These are phyloP conservation scores for Enteromius trimaculatus DNA, from an alignment of 2,797 vertebrate species.

Conservation along the genomic window DNA sequence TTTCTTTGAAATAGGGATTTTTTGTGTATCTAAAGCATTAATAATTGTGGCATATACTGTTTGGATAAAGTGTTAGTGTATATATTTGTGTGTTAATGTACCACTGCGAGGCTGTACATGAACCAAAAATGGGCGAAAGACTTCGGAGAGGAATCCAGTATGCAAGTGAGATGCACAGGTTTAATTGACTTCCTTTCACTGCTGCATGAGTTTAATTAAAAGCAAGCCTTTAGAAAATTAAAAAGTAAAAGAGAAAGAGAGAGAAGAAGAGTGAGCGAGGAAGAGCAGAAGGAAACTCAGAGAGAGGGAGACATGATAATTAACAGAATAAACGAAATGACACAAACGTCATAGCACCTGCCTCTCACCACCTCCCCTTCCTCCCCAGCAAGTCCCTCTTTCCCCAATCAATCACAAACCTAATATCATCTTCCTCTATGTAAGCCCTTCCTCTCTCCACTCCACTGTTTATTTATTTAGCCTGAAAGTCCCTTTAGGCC, in stretches of 20 bases:
- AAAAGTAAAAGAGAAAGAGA: slow-evolving; percentile 67
- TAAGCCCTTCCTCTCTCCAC: slow-evolving; percentile 68
- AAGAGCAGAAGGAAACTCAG: slow-evolving; percentile 9
- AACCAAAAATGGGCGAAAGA: slow-evolving; percentile 14
- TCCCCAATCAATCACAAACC: slow-evolving; percentile 80
- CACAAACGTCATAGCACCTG: slow-evolving; percentile 68
- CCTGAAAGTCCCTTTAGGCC: slow-evolving; percentile 70
- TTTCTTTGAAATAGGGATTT: background rate
- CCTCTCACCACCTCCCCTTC: slow-evolving; percentile 55
- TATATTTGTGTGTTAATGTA: background rate
- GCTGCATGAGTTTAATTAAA: slow-evolving; percentile 80
- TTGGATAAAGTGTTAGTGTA: background rate
- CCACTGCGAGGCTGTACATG: background rate
- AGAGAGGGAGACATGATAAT: slow-evolving; percentile 67
- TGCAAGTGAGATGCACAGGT: slow-evolving; percentile 51
- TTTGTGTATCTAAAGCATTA: background rate
- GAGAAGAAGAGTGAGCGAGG: slow-evolving; percentile 62
- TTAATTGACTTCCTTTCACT: slow-evolving; percentile 74
- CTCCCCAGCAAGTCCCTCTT: slow-evolving; percentile 69
- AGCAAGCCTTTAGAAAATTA: slow-evolving; percentile 77
- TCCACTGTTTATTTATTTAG: slow-evolving; percentile 77
- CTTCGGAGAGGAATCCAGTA: slow-evolving; percentile 10
- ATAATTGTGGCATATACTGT: background rate
- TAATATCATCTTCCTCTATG: slow-evolving; percentile 75
- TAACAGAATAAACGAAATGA: slow-evolving; percentile 69